Evolutionary conservation across 2,888 invertebrate species (phyloP), one percentile per base, ranked within the genome.

Genomic region (Pemphredon lugubris): DNA sequence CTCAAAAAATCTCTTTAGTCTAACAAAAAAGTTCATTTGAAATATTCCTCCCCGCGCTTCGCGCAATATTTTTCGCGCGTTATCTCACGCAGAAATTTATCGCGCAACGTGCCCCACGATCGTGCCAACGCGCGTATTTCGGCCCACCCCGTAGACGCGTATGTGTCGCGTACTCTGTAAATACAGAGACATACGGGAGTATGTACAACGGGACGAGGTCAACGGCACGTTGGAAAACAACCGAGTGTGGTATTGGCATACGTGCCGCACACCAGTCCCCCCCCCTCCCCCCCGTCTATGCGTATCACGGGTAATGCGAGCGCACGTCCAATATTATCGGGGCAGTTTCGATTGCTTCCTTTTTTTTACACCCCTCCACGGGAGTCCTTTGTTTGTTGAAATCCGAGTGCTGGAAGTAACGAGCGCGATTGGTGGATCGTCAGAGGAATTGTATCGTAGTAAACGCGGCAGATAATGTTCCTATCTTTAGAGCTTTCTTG

Each of bases 191-290:
- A 44, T 51, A 45, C 48, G 42, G 20, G 57, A 42, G 58, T 72
- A 61, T 60, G 73, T 69, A 69, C 69, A 70, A 47, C 70, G 64
- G 58, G 72, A 55, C 73, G 81, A 77, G 81, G 81, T 81, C 81
- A 81, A 81, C 82, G 82, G 80, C 81, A 82, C 78, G 73, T 77
- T 82, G 81, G 74, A 81, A 81, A 81, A 81, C 81, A 81, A 81
- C 55, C 73, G 67, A 50, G 60, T 66, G 58, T 59, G 54, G 60
- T 51, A 55, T 45, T 42, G 39, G 7, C 11, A 16, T 44, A 20
- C 18, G 3, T 7, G 14, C 11, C 14, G 14, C 51, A 37, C 21
- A 34, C 44, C 34, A 26, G 18, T 47, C 21, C 13, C 16, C 1
- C 50, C 0, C 0, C n/a, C 21, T 13, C n/a, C 1, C 50, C 0